phyloP scores from a whole-genome alignment of 2,113 vertebrate species.

The Miniopterus natalensis region DNA sequence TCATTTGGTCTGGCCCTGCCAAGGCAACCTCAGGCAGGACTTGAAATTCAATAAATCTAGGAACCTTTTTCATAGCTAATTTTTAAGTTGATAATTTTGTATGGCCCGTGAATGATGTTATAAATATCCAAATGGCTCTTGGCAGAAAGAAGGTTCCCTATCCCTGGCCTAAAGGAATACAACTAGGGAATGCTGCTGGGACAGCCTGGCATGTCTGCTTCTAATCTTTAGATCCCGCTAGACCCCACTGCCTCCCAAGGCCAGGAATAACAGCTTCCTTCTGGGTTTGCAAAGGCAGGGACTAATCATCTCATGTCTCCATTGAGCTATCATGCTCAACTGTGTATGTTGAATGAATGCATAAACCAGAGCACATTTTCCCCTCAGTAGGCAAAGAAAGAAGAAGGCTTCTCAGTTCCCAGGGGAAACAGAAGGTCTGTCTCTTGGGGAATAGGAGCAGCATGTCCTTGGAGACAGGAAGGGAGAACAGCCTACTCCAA shows the following conservation, averaged over 20 bases:
- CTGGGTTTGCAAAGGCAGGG: neutral
- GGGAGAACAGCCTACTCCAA: neutral
- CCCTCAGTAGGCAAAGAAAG: slow-evolving; percentile 38
- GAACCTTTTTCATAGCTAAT: too few species aligned
- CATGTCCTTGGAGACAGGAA: slow-evolving; percentile 48
- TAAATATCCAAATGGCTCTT: too few species aligned
- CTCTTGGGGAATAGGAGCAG: slow-evolving; percentile 13
- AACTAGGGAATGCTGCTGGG: neutral
- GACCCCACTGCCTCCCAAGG: neutral
- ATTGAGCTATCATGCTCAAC: neutral
- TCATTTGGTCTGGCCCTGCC: too few species aligned
- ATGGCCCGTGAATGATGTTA: too few species aligned
- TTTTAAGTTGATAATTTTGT: too few species aligned
- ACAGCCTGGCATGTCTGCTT: neutral
- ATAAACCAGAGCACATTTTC: neutral
- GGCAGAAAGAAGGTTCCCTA: too few species aligned
- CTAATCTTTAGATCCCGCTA: neutral
- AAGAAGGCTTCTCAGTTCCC: slow-evolving; percentile 1
- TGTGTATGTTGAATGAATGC: neutral
- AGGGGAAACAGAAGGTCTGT: neutral
- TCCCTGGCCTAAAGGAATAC: neutral
- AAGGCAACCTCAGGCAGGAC: too few species aligned
- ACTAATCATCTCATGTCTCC: neutral
- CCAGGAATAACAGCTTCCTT: neutral
- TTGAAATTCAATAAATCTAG: too few species aligned